Evolutionary conservation across 2,113 vertebrate genomes (phyloP).

Genomic region (Acanthisitta chloris): DNA sequence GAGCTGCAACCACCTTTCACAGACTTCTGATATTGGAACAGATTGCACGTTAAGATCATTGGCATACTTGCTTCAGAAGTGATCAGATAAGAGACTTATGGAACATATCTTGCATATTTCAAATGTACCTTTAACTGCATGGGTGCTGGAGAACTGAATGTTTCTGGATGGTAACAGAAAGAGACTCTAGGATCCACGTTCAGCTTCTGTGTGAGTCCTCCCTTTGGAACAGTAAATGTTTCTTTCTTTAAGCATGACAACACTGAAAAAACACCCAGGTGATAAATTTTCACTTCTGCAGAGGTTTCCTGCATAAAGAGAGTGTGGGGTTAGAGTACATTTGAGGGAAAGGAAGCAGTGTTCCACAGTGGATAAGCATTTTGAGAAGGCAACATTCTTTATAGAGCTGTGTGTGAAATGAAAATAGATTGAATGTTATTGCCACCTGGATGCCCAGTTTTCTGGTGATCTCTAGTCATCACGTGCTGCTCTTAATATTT

Average conservation of each 20-base stretch:
- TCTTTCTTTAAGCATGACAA: slow-evolving; percentile 86
- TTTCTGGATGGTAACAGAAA: slow-evolving; percentile 80
- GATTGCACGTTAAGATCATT: not conserved
- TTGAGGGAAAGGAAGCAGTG: not conserved
- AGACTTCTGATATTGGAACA: not conserved
- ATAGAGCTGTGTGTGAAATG: not conserved
- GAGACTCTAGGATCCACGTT: slow-evolving; percentile 80
- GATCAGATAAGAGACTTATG: not conserved
- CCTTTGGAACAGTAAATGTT: slow-evolving; percentile 79
- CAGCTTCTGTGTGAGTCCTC: slow-evolving; percentile 77
- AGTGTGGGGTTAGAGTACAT: not conserved
- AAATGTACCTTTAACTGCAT: slow-evolving; percentile 80
- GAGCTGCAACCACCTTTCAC: not conserved
- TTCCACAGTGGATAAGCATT: not conserved
- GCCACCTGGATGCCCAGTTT: not conserved
- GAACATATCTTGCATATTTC: not conserved
- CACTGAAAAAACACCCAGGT: slow-evolving; percentile 85
- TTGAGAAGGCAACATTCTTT: not conserved
- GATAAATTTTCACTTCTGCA: slow-evolving; percentile 82
- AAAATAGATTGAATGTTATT: not conserved
- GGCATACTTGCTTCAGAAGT: not conserved
- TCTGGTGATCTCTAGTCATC: not conserved
- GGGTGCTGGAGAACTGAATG: slow-evolving; percentile 77
- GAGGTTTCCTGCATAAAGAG: slow-evolving; percentile 67
- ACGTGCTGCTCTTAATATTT: not conserved